phyloP scores from a whole-genome alignment of 2,797 vertebrate genomes.

The Enteromius treurensis region DNA sequence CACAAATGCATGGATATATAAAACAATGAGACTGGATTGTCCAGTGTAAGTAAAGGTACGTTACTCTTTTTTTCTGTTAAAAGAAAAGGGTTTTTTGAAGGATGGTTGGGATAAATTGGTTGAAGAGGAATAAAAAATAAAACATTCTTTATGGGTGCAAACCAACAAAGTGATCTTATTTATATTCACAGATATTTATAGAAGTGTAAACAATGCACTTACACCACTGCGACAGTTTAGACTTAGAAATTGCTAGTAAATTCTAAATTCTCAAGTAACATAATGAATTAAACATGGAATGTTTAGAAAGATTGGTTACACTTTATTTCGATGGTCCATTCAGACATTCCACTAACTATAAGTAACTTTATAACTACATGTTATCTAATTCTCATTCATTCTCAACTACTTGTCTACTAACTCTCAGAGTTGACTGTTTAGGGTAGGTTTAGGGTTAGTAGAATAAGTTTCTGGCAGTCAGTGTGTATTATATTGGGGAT shows the following conservation, averaged over 20 bases:
- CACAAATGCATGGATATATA: not conserved
- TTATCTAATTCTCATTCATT: no score
- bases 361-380: no score
- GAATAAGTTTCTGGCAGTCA: no score
- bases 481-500: no score
- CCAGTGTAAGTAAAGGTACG: not conserved
- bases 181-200: constrained; percentile 3
- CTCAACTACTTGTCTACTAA: no score
- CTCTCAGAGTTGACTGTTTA: no score
- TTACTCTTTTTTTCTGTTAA: not conserved
- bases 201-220: not conserved
- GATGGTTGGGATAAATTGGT: constrained; percentile 5
- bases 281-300: not conserved
- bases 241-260: not conserved
- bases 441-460: no score
- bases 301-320: not conserved
- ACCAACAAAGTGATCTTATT: not conserved
- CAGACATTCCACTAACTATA: no score
- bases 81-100: not conserved
- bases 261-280: not conserved
- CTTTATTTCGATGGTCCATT: no score
- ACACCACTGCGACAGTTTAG: no score
- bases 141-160: not conserved
- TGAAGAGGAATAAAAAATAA: not conserved
- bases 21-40: not conserved